Evolutionary conservation across 2,113 vertebrate genomes (phyloP), one percentile per base, ranked within the genome.

Genomic region (Mastomys natalensis): DNA sequence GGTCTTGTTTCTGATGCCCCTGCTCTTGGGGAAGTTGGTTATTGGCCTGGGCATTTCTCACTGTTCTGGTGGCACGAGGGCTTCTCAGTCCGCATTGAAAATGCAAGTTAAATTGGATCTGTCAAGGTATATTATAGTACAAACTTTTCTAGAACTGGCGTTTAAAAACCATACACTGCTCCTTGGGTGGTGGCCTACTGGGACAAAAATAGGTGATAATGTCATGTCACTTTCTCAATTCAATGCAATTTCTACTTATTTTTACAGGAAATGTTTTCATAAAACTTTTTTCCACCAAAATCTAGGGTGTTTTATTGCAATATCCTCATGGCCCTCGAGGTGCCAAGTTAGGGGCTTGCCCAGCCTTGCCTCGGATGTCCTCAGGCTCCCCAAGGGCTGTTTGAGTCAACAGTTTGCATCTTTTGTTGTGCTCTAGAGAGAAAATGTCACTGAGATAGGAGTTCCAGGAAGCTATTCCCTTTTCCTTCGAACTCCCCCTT

Each of bases 81-180:
- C 97, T 97, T 98, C 97, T 98, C 97, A 97, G 97, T 98, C 98
- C 98, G 98, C 98, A 98, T 98, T 98, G 98, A 98, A 97, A 98
- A 98, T 98, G 97, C 98, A 98, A 98, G 97, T 98, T 97, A 98
- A 98, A 98, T 98, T 99, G 98, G 98, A 98, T 98, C 98, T 98
- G 97, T 98, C 76, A 97, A 80, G 68, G 95, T 97, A 96, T 98
- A 93, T 64, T 96, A 81, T 97, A 98, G 97, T 97, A 94, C 94
- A 96, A 97, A 96, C 94, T 98, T 94, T 98, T 95, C 98, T 98
- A 97, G 97, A 97, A 98, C 96, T 94, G 93, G 95, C 95, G 95
- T 97, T 96, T 95, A 97, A 97, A 84, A 98, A 97, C 95, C 97
- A 97, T 97, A 97, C 97, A 97, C 97, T 95, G 95, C 98, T 97